Percentiles rank a stretch among this genome's conserved stretches.
These are phyloP conservation scores for Nothoprocta perdicaria DNA, from an alignment of 2,113 vertebrate species.

Conservation along the genomic window DNA sequence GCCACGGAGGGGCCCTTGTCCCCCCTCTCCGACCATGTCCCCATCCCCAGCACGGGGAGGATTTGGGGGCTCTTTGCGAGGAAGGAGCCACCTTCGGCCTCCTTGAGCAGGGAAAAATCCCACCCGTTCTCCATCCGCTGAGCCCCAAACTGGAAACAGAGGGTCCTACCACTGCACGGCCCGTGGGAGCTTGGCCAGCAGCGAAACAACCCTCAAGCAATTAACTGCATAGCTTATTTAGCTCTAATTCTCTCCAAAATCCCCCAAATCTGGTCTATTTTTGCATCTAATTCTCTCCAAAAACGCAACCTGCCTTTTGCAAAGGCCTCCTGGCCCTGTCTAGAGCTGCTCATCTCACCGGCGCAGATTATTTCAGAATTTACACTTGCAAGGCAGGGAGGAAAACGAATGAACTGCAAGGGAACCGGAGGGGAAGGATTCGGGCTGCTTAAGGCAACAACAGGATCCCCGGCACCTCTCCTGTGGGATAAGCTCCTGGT, in stretches of 20 bases:
- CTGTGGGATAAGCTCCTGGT: neutral
- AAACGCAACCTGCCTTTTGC: neutral
- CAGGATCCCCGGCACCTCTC: accelerated
- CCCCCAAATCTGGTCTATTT: neutral
- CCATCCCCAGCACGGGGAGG: accelerated
- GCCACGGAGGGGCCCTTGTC: neutral
- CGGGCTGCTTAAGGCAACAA: accelerated
- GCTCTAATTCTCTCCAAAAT: neutral
- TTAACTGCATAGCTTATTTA: no score
- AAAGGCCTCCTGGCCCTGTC: neutral
- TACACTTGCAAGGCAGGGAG: neutral
- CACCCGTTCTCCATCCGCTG: neutral
- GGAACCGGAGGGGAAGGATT: neutral
- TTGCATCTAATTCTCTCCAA: neutral
- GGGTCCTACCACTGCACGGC: accelerated
- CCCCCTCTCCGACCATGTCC: neutral
- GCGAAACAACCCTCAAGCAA: neutral
- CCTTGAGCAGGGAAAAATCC: neutral
- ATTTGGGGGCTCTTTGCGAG: neutral
- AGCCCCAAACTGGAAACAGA: neutral
- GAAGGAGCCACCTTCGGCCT: neutral
- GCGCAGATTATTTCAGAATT: neutral
- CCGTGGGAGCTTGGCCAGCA: neutral
- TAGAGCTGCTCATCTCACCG: neutral
- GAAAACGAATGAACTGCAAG: neutral